Evolutionary conservation across 35 echinoderm and acorn worm genomes (phyloP).

Genomic region (Apostichopus japonicus): DNA sequence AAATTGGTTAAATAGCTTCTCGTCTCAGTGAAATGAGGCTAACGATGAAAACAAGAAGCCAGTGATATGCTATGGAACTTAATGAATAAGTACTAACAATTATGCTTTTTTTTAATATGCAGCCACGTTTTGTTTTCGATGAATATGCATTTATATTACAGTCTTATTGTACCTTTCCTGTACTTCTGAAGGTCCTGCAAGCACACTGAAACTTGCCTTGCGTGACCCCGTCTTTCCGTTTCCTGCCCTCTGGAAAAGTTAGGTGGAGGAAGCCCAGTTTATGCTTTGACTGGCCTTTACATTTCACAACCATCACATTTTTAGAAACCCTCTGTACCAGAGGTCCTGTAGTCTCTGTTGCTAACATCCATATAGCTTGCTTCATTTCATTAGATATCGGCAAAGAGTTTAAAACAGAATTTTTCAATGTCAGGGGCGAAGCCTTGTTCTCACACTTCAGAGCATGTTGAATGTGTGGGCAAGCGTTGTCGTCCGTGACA

Average conservation of each 20-base stretch:
- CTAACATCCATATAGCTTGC: conserved; percentile 96
- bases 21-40: too few relatives aligned
- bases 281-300: conserved; percentile 89
- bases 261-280: conserved; percentile 95
- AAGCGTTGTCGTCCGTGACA: conserved; percentile 45
- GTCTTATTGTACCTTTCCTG: conserved; percentile 23
- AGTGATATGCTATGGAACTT: too few relatives aligned
- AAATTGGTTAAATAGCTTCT: too few relatives aligned
- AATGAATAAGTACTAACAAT: too few relatives aligned
- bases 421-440: conserved; percentile 86
- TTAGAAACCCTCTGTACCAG: conserved; percentile 94
- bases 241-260: conserved; percentile 76
- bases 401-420: conserved; percentile 88
- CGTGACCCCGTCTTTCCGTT: conserved; percentile 64
- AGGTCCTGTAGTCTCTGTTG: conserved; percentile 96
- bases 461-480: conserved; percentile 79
- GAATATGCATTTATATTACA: background rate
- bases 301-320: conserved; percentile 99
- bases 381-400: conserved; percentile 98
- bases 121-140: too few relatives aligned
- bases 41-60: too few relatives aligned
- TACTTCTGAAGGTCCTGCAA: conserved; percentile 81
- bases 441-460: conserved; percentile 84
- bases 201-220: conserved; percentile 90
- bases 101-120: too few relatives aligned